Evolutionary conservation across 2,888 invertebrate species (phyloP), one percentile per base, ranked within the genome.

Genomic region (Deilephila porcellus): DNA sequence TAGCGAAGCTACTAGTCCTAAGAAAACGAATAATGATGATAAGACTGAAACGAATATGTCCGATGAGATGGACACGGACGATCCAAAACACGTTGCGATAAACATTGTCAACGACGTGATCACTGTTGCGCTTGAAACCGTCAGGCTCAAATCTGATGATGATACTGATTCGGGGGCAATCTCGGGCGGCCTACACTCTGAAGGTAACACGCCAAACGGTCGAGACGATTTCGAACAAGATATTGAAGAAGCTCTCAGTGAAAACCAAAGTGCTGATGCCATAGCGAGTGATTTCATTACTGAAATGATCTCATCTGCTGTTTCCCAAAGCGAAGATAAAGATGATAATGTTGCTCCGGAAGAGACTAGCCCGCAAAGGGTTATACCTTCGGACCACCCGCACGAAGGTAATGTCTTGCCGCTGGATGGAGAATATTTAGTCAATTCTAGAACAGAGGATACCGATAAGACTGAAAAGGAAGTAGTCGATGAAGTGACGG

Each of bases 1-100:
- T 32, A 96, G 96, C 60, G 97, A 96, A 86, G 93, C 95, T 60
- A 95, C 95, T 80, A 95, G 95, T 80, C 95, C 95, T 78, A 92
- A 90, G 82, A 93, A 90, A 88, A 84, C 83, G 20, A 67, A 67
- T 67, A 67, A 52, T 77, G 86, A 88, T 86, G 93, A 93, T 82
- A 93, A 93, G 89, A 90, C 90, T 87, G 94, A 93, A 74, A 78
- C 77, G 56, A 81, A 81, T 77, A 85, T 85, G 84, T 82, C 85
- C 59, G 88, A 90, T 60, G 89, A 90, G 63, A 80, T 81, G 17
- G 87, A 87, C 52, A 82, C 80, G 73, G 91, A 91, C 74, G 92
- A 94, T 78, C 93, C 93, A 5, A 92, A 93, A 78, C 87, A 90
- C 74, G 89, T 93, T 73, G 94, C 94, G 64, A 88, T 93, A 59